These are phyloP conservation scores for Yponomeuta sedellus DNA, from an alignment of 2,888 invertebrate genomes.

Conservation along the genomic window DNA sequence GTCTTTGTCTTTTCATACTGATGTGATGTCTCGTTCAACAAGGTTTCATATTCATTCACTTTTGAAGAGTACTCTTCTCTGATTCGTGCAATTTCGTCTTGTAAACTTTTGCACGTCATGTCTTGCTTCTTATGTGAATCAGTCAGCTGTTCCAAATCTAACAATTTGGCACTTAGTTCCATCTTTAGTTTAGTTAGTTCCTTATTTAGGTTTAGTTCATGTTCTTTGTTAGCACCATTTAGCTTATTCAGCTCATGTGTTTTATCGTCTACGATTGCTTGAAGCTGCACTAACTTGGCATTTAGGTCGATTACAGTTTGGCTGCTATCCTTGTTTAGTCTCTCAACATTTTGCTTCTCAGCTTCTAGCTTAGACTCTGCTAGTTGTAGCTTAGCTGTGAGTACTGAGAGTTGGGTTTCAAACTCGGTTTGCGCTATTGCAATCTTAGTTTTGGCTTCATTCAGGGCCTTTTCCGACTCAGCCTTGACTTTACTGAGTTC, in stretches of 20 bases:
- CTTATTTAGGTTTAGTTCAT: constrained; percentile 67
- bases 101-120: constrained; percentile 45
- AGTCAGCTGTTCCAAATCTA: constrained; percentile 70
- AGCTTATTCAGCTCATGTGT: constrained; percentile 70
- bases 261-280: constrained; percentile 69
- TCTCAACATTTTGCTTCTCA: constrained; percentile 66
- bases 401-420: constrained; percentile 74
- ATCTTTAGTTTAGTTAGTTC: constrained; percentile 71
- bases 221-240: constrained; percentile 63
- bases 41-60: constrained; percentile 65
- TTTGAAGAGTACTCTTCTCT: constrained; percentile 59
- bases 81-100: constrained; percentile 54
- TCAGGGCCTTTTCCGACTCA: constrained; percentile 71
- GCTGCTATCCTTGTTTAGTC: constrained; percentile 64
- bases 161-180: constrained; percentile 73
- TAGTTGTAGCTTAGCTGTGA: constrained; percentile 71
- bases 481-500: constrained; percentile 57
- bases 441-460: constrained; percentile 78
- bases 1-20: constrained; percentile 59
- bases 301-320: constrained; percentile 68
- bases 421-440: constrained; percentile 80
- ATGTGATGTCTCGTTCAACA: constrained; percentile 59
- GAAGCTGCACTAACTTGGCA: constrained; percentile 61
- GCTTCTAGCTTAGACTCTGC: constrained; percentile 67
- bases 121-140: constrained; percentile 63